Percentiles rank a stretch among this genome's conserved stretches.
Evolutionary conservation across 2,797 vertebrate genomes (phyloP).

Genomic region (Schizothorax lantsangensis): DNA sequence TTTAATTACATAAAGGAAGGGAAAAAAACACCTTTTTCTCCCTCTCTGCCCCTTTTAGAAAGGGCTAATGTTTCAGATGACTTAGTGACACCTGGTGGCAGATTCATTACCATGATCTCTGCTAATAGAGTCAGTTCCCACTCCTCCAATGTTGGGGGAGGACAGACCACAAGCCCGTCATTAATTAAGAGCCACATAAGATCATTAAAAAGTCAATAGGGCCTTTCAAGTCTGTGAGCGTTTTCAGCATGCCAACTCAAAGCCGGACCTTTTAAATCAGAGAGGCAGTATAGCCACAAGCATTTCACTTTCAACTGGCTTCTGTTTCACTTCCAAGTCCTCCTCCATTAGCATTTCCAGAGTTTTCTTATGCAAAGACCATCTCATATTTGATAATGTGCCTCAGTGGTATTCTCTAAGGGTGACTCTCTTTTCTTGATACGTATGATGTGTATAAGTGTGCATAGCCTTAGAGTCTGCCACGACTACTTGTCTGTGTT

Average conservation of each 20-base stretch:
- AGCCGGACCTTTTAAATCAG: constrained; percentile 65
- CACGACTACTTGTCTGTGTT: constrained; percentile 46
- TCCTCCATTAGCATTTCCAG: constrained; percentile 54
- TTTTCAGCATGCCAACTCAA: constrained; percentile 69
- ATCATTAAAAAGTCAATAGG: constrained; percentile 75
- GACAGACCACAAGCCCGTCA: constrained; percentile 70
- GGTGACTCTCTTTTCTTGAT: constrained; percentile 47
- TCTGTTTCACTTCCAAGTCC: constrained; percentile 58
- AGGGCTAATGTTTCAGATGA: constrained; percentile 50
- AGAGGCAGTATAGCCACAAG: constrained; percentile 62
- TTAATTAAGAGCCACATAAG: constrained; percentile 68
- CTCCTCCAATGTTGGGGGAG: constrained; percentile 55
- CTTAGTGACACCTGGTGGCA: constrained; percentile 67
- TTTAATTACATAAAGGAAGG: neutral
- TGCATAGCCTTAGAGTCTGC: neutral
- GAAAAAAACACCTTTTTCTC: neutral
- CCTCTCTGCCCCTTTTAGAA: neutral
- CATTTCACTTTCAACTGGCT: constrained; percentile 68
- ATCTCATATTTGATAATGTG: constrained; percentile 51
- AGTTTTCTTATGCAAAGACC: constrained; percentile 39
- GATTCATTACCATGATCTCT: constrained; percentile 11
- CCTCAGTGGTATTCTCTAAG: constrained; percentile 35
- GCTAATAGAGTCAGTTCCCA: constrained; percentile 33
- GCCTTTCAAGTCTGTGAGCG: constrained; percentile 77
- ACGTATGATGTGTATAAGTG: constrained; percentile 24